Conservation (phyloP, 2,888 invertebrate genomes). For the Acanthosepion pharaonis region DNA sequence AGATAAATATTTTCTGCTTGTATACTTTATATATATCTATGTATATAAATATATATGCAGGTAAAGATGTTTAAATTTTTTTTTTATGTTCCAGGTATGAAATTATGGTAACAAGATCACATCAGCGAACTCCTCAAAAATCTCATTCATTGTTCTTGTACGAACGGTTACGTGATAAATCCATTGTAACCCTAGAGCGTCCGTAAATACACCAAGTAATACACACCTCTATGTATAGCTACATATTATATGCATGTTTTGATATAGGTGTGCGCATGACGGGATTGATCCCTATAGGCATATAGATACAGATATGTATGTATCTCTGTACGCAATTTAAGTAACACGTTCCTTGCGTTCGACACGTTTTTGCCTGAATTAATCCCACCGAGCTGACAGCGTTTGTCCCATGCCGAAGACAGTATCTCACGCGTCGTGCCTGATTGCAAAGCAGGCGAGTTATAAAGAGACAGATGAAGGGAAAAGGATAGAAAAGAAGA, state of each 20-base stretch:
- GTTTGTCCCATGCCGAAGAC: background rate
- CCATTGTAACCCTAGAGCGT: background rate
- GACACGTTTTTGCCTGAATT: background rate
- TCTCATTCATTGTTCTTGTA: background rate
- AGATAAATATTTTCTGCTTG: background rate
- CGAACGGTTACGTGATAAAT: background rate
- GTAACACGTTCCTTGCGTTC: background rate
- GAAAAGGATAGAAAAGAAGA: background rate
- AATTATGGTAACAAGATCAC: background rate
- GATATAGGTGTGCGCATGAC: background rate
- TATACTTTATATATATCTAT: background rate
- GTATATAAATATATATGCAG: background rate
- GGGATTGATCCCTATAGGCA: background rate
- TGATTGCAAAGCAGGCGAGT: background rate
- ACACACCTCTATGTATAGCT: background rate
- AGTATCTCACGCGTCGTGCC: background rate
- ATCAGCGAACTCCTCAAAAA: background rate
- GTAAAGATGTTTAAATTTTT: background rate
- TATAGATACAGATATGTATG: background rate
- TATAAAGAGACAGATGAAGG: background rate
- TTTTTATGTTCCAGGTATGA: background rate
- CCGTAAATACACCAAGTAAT: background rate
- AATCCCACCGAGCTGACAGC: background rate
- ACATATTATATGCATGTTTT: background rate
- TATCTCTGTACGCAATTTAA: background rate